A percentile compares a stretch with the other conserved stretches of the same genome.
Evolutionary conservation across 1,140 invertebrate genomes (phyloP).

Genomic region (Zaprionus africanus): DNA sequence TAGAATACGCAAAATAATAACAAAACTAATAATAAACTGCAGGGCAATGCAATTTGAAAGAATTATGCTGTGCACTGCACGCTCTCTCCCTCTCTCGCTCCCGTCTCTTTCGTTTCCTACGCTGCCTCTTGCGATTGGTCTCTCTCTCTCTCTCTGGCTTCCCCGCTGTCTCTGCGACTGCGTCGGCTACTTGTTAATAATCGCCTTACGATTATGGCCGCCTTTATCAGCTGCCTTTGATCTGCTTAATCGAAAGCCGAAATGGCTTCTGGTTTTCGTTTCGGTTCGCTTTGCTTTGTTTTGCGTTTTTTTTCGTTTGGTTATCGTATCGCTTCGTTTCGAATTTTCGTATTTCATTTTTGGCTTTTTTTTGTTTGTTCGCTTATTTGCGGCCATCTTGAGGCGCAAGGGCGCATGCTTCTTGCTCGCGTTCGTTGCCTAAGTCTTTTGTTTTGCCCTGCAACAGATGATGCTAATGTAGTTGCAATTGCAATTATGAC

Average conservation of each 20-base stretch:
- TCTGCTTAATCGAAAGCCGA: conserved; percentile 80
- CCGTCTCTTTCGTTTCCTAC: neutral
- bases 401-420: neutral
- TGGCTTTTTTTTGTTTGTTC: conserved; percentile 10
- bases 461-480: conserved; percentile 31
- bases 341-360: conserved; percentile 20
- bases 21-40: conserved; percentile 84
- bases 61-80: conserved; percentile 40
- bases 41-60: conserved; percentile 79
- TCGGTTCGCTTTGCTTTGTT: conserved; percentile 1
- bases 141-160: conserved; percentile 5
- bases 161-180: neutral
- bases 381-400: conserved; percentile 12
- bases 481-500: conserved; percentile 44
- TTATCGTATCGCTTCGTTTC: conserved; percentile 16
- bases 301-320: neutral
- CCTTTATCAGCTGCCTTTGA: conserved; percentile 68
- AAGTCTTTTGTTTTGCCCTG: conserved; percentile 72
- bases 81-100: neutral
- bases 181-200: conserved; percentile 71
- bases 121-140: neutral
- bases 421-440: conserved; percentile 64
- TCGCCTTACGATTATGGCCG: conserved; percentile 59
- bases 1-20: conserved; percentile 84
- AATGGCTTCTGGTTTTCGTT: conserved; percentile 71